A percentile compares a stretch with the other conserved stretches of the same genome.
phyloP scores from a whole-genome alignment of 2,888 invertebrate species.

The Philereme transversata region DNA sequence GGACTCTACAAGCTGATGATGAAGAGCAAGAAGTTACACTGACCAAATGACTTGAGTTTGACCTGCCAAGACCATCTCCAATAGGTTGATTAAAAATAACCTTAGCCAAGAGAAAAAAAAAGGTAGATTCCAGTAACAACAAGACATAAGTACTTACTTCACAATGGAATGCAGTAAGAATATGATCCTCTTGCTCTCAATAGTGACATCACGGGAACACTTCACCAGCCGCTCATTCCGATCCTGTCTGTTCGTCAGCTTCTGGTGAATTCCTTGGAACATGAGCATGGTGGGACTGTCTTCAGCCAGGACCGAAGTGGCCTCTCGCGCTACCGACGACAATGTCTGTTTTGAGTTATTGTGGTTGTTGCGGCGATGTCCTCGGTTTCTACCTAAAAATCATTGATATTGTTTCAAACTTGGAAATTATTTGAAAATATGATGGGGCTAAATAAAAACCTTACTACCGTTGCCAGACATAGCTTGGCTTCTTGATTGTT shows the following conservation, averaged over 20 bases:
- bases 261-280: conserved; percentile 24
- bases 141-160: conserved; percentile 63
- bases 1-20: no score
- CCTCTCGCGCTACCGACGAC: conserved; percentile 62
- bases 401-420: not conserved
- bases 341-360: conserved; percentile 54
- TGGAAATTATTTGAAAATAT: not conserved
- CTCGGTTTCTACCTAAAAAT: conserved; percentile 35
- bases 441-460: not conserved
- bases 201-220: conserved; percentile 36
- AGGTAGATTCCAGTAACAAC: no score
- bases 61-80: no score
- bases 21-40: no score
- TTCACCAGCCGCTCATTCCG: conserved; percentile 35
- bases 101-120: no score
- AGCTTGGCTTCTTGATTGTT: not conserved
- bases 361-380: conserved; percentile 55
- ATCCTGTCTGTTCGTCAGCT: conserved; percentile 33
- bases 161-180: conserved; percentile 91
- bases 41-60: no score
- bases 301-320: conserved; percentile 48
- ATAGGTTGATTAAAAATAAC: no score
- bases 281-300: conserved; percentile 27
- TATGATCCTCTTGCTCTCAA: conserved; percentile 93
- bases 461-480: conserved; percentile 20